Base-by-base conservation (phyloP, 1,140 invertebrate species). In the Lysiphlebus fabarum region DNA sequence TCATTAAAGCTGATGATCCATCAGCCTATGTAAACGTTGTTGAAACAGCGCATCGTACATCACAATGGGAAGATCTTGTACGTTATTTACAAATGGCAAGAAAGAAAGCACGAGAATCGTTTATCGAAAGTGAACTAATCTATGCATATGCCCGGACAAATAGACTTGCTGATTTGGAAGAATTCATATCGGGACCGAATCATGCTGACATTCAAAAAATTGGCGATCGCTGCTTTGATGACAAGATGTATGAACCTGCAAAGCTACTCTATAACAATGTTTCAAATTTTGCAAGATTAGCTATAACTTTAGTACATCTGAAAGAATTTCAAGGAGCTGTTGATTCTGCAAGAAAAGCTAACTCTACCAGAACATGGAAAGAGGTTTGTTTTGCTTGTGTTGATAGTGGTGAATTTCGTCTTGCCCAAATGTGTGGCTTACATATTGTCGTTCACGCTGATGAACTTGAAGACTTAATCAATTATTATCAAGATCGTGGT, bases 301-400 rank as follows among this genome's bases (percentile, higher is more conserved):
- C 98, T 10, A 98, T 99, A 64, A 99, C 97, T 6, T 79, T 99
- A 60, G 97, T 99, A 1, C 92, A 99, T 76, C 79, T 99, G 40
- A 96, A 96, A 78, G 96, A 99, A 79, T 99, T 97, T 81, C 97
- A 99, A 80, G 95, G 96, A 36, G 98, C 98, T 41, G 98, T 99
- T 5, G 98, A 99, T 74, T 92, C 93, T 67, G 98, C 96, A 0
- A 86, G 97, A 11, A 99, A 99, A 76, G 98, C 98, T 0, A 99
- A 99, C 79, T 92, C 94, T 55, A 99, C 98, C 6, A 88, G 95
- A 68, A 99, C 98, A 40, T 99, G 98, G 98, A 99, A 99, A 79
- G 96, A 99, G 80, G 96, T 99, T 9, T 99, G 98, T 78, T 99
- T 99, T 80, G 97, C 97, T 9, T 99, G 98, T 81, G 96, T 99